Evolutionary conservation across 2,113 vertebrate genomes (phyloP), one percentile per base, ranked within the genome.

Genomic region (Cololabis saira): DNA sequence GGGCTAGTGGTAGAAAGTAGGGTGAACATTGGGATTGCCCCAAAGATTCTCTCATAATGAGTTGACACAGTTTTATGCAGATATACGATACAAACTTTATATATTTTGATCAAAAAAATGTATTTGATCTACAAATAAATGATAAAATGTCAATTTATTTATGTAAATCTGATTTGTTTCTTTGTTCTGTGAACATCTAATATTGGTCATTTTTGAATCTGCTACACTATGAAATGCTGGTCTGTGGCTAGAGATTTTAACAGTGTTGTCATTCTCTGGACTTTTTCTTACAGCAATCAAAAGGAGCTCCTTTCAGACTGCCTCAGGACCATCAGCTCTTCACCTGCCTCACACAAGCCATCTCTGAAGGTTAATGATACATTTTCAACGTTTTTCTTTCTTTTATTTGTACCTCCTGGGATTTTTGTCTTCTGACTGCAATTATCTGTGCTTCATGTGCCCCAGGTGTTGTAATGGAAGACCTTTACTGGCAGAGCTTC

Each of bases 401-500:
- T 14, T 16, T 27, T 0, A 14, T 22, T 48, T 37, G 51, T 1
- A 2, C 11, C 12, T 3, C 12, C 17, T 13, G n/a, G 8, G 6
- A 14, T 47, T 65, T n/a, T 40, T 12, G 40, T 5, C 24, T 30
- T 27, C 51, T 74, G 5, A 72, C 37, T n/a, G 2, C 0, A 2
- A 33, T 12, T 45, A 3, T 40, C 14, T 30, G 15, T 44, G 2
- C 15, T 55, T n/a, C 43, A 4, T 17, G 21, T 56, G 10, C 4
- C 45, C 21, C 60, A 94, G 93, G 93, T 73, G 89, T 91, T 27
- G 83, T 92, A 61, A 87, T 90, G 78, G 91, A 93, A 13, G 93
- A 93, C 60, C 74, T 90, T 8, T 82, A 96, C 74, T 99, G 98
- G 98, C 92, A 98, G 78, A 94, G 95, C 27, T 99, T 98, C 83